Conservation (phyloP, 2,888 invertebrate genomes). For the Conus canariensis region DNA sequence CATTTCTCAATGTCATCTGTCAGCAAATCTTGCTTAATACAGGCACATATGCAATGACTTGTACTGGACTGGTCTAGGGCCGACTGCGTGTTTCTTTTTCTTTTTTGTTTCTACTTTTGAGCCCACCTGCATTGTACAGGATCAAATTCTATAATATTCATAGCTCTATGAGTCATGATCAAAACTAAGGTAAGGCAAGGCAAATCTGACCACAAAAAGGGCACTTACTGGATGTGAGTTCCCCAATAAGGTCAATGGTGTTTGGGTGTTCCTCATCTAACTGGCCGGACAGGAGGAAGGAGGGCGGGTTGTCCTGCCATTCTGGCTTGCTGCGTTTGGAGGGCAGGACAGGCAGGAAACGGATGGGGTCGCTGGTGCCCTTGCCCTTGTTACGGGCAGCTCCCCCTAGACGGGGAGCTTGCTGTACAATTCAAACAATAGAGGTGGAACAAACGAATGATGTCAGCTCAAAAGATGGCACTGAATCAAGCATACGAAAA, state of each 20-base stretch:
- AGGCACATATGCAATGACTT: no score
- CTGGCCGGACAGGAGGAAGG: constrained; percentile 73
- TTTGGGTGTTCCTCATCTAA: constrained; percentile 63
- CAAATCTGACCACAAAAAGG: no score
- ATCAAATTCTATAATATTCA: no score
- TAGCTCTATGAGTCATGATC: no score
- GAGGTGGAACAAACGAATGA: neutral
- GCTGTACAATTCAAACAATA: constrained; percentile 8
- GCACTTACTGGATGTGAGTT: constrained; percentile 75
- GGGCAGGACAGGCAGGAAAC: constrained; percentile 77
- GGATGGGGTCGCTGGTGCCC: constrained; percentile 75
- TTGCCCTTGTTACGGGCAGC: constrained; percentile 73
- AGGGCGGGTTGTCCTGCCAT: constrained; percentile 76
- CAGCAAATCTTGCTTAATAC: no score
- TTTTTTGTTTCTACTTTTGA: no score
- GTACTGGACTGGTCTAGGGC: no score
- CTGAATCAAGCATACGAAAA: neutral
- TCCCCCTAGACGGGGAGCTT: constrained; percentile 44
- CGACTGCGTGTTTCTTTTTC: no score
- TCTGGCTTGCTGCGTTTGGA: constrained; percentile 76
- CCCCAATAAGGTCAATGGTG: constrained; percentile 74
- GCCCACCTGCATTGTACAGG: no score
- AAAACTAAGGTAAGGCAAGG: no score
- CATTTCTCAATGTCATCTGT: no score
- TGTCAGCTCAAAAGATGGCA: neutral